Evolutionary conservation across 2,797 vertebrate genomes (phyloP).

Genomic region (Hypotaenidia okinawae): DNA sequence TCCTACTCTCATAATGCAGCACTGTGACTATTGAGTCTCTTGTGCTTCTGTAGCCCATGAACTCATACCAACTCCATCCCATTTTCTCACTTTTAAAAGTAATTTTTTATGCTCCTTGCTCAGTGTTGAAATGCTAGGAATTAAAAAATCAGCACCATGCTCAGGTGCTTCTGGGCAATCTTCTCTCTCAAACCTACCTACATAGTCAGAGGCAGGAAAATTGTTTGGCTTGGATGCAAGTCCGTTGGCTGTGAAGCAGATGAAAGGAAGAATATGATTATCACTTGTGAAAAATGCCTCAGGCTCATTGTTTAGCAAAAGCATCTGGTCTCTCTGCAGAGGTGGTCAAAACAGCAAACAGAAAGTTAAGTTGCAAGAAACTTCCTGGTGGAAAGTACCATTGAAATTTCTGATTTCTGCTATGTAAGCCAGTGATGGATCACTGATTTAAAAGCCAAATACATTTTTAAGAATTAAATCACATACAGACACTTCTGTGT

Average conservation of each 20-base stretch:
- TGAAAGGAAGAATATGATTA: not conserved
- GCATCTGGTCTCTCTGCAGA: not conserved
- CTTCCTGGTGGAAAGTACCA: not conserved
- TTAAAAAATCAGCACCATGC: not conserved
- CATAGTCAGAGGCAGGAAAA: not conserved
- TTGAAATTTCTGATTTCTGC: not conserved
- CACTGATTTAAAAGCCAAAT: not conserved
- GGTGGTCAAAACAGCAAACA: conserved; percentile 9
- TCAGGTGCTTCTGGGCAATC: not conserved
- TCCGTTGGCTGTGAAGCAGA: not conserved
- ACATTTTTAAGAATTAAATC: not conserved
- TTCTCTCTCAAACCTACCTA: not conserved
- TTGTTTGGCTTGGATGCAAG: not conserved
- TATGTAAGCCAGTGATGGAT: not conserved
- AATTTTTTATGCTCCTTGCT: not conserved
- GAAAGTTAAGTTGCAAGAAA: not conserved
- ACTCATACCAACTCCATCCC: not conserved
- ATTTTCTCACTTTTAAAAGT: not conserved
- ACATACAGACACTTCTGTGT: not conserved
- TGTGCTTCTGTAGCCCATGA: rapidly evolving
- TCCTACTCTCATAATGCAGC: not conserved
- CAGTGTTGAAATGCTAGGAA: not conserved
- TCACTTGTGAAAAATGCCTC: not conserved
- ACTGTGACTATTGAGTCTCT: not conserved
- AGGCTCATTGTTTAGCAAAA: not conserved